Percentiles rank a stretch among this genome's conserved stretches.
phyloP scores from a whole-genome alignment of 2,113 vertebrate species.

The Cinclus cinclus region DNA sequence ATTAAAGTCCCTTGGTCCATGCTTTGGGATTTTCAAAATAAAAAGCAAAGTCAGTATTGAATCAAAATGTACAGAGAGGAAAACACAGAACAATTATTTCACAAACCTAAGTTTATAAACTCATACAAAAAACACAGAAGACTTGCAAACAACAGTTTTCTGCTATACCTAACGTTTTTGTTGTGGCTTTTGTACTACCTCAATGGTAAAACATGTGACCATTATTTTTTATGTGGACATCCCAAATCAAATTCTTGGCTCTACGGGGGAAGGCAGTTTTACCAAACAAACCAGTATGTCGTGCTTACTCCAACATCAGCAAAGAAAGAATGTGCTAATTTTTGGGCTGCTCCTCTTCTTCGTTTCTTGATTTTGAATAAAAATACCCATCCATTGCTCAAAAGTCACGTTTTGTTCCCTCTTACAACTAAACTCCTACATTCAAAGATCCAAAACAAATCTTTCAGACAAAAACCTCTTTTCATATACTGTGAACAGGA shows the following conservation, averaged over 20 bases:
- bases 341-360: background rate
- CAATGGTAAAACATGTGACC: background rate
- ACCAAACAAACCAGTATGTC: background rate
- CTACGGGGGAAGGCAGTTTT: background rate
- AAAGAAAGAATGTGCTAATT: background rate
- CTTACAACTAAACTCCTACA: background rate
- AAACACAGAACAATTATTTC: constrained; percentile 12
- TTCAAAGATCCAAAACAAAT: background rate
- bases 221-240: background rate
- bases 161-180: background rate
- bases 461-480: background rate
- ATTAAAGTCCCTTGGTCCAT: constrained; percentile 54
- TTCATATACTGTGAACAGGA: background rate
- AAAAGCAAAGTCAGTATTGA: constrained; percentile 15
- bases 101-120: background rate
- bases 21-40: constrained; percentile 64
- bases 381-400: background rate
- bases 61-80: constrained; percentile 12
- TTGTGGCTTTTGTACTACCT: background rate
- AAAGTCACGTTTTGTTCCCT: background rate
- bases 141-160: background rate
- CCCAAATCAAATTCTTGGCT: background rate
- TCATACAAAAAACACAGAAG: background rate
- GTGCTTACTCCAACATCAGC: background rate
- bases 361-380: background rate